Percentiles rank a stretch among this genome's conserved stretches.
These are phyloP conservation scores for Lithophane ornitopus DNA, from an alignment of 2,888 invertebrate genomes.

Conservation along the genomic window DNA sequence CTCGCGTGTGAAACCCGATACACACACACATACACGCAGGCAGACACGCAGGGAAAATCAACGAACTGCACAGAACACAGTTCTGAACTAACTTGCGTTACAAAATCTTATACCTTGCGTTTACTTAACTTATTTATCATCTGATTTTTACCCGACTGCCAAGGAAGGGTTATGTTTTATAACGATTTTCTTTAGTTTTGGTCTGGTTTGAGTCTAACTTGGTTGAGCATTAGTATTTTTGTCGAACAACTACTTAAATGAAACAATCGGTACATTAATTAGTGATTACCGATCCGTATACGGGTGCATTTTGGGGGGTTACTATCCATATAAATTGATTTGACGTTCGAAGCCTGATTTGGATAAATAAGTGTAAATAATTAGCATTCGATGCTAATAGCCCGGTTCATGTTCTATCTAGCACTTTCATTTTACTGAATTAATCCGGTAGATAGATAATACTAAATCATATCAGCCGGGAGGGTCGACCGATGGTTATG, in stretches of 20 bases:
- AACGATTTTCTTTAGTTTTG: not conserved
- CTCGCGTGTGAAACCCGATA: conserved; percentile 76
- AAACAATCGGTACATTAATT: conserved; percentile 17
- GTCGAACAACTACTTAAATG: not conserved
- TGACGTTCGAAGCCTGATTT: conserved; percentile 27
- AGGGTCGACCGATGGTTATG: not conserved
- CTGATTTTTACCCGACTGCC: not conserved
- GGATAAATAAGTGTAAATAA: conserved; percentile 12
- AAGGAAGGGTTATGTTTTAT: not conserved
- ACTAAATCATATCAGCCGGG: not conserved
- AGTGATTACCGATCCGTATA: conserved; percentile 3
- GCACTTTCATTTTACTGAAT: not conserved
- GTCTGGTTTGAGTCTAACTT: not conserved
- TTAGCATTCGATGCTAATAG: conserved; percentile 26
- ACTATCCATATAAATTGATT: conserved; percentile 4
- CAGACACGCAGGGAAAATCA: conserved; percentile 76
- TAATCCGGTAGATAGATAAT: not conserved
- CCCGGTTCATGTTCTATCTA: not conserved
- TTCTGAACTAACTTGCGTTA: conserved; percentile 48
- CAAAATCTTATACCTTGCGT: conserved; percentile 38
- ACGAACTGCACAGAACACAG: conserved; percentile 59
- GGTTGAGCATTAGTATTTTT: not conserved
- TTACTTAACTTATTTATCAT: conserved; percentile 19
- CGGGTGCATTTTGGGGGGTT: conserved; percentile 12
- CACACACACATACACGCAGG: conserved; percentile 73